Evolutionary conservation across 2,888 invertebrate species (phyloP), one percentile per base, ranked within the genome.

Genomic region (Scaptomyza parva): DNA sequence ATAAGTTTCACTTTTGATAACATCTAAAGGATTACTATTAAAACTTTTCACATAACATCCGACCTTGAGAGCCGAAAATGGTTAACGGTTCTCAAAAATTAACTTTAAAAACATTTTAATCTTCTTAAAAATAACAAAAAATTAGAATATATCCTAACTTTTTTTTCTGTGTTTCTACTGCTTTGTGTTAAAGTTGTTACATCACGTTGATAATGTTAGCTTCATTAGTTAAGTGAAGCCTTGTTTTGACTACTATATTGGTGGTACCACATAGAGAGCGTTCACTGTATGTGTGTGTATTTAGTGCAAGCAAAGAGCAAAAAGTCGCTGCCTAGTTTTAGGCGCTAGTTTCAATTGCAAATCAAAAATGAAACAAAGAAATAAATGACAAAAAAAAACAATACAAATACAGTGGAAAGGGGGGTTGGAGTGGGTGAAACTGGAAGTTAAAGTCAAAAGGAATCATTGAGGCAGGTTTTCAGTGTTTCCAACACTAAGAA

Each of bases 301-400:
- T 50, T 37, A 24, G 39, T 39, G 17, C n/a, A 71, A 12, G 50
- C 40, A 11, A 70, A 70, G 7, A 43, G 45, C 37, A n/a, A 70
- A 70, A 48, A 61, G 50, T 48, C 41, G 80, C 61, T 81, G 86
- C 81, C 84, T 80, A 84, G 74, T 86, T 80, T 80, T 62, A 40
- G 64, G 68, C 44, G 79, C 50, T 17, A 22, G 20, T 3, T 37
- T 37, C 47, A 50, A 58, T 41, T 60, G 52, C 52, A 78, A 78
- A 48, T 61, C 43, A 60, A 59, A 48, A 59, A 55, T 45, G 8
- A 28, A 39, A 14, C n/a, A 7, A 35, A 35, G 12, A 40, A 47
- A 18, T 45, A 33, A 28, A 8, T 22, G 1, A 0, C 6, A 48
- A 44, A 26, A 2, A 48, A 8, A n/a, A 26, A 37, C 28, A 50